Conservation (phyloP, 2,797 vertebrate genomes). For the Borostomias antarcticus region DNA sequence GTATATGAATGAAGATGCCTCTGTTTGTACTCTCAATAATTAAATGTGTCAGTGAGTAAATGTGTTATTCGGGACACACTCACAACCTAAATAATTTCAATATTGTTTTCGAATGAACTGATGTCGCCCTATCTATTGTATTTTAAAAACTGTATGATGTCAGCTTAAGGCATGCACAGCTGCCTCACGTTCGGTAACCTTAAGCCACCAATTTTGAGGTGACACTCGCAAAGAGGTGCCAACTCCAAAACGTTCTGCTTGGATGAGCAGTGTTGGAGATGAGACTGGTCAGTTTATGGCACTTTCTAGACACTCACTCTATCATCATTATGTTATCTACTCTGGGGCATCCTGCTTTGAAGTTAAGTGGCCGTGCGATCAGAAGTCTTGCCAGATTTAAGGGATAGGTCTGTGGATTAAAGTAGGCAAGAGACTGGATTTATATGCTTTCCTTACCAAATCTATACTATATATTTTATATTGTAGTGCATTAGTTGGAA, state of each 20-base stretch:
- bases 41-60: too few relatives aligned
- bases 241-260: conserved; percentile 1
- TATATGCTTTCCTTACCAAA: neutral
- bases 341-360: neutral
- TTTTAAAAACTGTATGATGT: too few relatives aligned
- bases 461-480: too few relatives aligned
- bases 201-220: neutral
- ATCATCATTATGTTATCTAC: conserved; percentile 24
- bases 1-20: too few relatives aligned
- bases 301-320: conserved; percentile 7
- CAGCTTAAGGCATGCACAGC: too few relatives aligned
- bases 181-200: too few relatives aligned
- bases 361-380: neutral
- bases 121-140: too few relatives aligned
- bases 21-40: too few relatives aligned
- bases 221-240: neutral
- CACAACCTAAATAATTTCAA: neutral
- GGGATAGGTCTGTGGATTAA: neutral
- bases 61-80: neutral
- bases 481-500: too few relatives aligned
- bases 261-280: conserved; percentile 8
- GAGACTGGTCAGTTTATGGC: conserved; percentile 23
- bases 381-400: neutral
- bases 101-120: too few relatives aligned
- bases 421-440: neutral